Conservation (phyloP, 2,113 vertebrate genomes). For the Ophiodon elongatus region DNA sequence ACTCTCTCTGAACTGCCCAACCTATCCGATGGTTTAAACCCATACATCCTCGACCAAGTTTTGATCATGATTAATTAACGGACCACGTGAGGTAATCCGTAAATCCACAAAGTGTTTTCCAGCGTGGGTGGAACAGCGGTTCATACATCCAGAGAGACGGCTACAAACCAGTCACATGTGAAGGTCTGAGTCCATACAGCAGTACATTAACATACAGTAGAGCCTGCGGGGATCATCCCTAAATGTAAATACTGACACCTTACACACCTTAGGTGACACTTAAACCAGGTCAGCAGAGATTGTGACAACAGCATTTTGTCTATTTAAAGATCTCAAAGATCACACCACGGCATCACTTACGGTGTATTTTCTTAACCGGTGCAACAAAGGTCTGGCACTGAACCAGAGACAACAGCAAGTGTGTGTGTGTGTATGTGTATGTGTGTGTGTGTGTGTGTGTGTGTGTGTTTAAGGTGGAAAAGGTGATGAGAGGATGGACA, state of each 20-base stretch:
- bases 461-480: slow-evolving; percentile 54
- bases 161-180: slow-evolving; percentile 57
- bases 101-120: not conserved
- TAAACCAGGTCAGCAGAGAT: slow-evolving; percentile 50
- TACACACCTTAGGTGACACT: slow-evolving; percentile 3
- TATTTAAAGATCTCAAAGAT: slow-evolving; percentile 54
- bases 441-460: slow-evolving; percentile 19
- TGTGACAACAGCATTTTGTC: slow-evolving; percentile 45
- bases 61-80: not conserved
- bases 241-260: slow-evolving; percentile 60
- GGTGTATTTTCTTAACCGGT: slow-evolving; percentile 26
- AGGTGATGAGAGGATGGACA: slow-evolving; percentile 14
- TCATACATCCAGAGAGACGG: slow-evolving; percentile 8
- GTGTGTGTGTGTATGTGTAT: not conserved
- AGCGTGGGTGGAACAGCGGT: slow-evolving; percentile 2
- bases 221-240: not conserved
- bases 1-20: not conserved
- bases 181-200: slow-evolving; percentile 10
- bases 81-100: not conserved
- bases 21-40: not conserved
- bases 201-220: not conserved
- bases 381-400: slow-evolving; percentile 54
- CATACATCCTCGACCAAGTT: not conserved
- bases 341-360: slow-evolving; percentile 41
- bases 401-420: slow-evolving; percentile 47